A percentile compares a stretch with the other conserved stretches of the same genome.
phyloP scores from a whole-genome alignment of 1,140 invertebrate genomes.

The Anoplophora glabripennis region DNA sequence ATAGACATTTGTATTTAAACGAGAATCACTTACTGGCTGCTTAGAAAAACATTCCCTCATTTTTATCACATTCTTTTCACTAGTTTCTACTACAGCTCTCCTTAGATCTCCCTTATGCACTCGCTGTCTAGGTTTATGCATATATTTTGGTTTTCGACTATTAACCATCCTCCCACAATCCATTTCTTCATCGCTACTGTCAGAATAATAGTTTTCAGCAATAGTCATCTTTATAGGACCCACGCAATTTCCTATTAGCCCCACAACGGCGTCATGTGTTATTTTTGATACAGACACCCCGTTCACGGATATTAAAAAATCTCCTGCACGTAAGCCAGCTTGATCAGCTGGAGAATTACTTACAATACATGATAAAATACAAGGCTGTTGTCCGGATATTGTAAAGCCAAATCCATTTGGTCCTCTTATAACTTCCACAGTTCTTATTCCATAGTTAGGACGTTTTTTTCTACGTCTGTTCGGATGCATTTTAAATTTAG shows the following conservation, averaged over 20 bases:
- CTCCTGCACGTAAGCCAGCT: slow-evolving; percentile 84
- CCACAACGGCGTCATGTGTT: slow-evolving; percentile 89
- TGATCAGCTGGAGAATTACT: slow-evolving; percentile 77
- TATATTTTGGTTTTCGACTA: slow-evolving; percentile 62
- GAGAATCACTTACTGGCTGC: slow-evolving; percentile 8
- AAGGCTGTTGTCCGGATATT: slow-evolving; percentile 90
- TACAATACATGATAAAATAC: slow-evolving; percentile 85
- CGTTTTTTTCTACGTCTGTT: slow-evolving; percentile 75
- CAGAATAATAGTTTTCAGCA: slow-evolving; percentile 83
- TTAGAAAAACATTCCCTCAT: slow-evolving; percentile 6
- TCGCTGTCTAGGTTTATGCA: slow-evolving; percentile 49
- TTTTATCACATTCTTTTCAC: slow-evolving; percentile 23
- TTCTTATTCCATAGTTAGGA: slow-evolving; percentile 75
- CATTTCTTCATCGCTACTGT: slow-evolving; percentile 77
- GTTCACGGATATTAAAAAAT: slow-evolving; percentile 90
- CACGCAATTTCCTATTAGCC: slow-evolving; percentile 80
- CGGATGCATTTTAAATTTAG: slow-evolving; percentile 57
- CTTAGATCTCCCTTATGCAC: slow-evolving; percentile 26
- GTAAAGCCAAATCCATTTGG: slow-evolving; percentile 88
- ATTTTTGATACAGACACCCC: slow-evolving; percentile 83
- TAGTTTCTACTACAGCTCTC: slow-evolving; percentile 21
- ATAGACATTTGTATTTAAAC: slow-evolving; percentile 9
- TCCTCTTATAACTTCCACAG: slow-evolving; percentile 80
- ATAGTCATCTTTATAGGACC: slow-evolving; percentile 78
- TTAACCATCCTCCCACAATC: slow-evolving; percentile 52